Percentiles rank a stretch among this genome's conserved stretches.
phyloP scores from a whole-genome alignment of 2,113 vertebrate species.

The Paradisaea rubra region DNA sequence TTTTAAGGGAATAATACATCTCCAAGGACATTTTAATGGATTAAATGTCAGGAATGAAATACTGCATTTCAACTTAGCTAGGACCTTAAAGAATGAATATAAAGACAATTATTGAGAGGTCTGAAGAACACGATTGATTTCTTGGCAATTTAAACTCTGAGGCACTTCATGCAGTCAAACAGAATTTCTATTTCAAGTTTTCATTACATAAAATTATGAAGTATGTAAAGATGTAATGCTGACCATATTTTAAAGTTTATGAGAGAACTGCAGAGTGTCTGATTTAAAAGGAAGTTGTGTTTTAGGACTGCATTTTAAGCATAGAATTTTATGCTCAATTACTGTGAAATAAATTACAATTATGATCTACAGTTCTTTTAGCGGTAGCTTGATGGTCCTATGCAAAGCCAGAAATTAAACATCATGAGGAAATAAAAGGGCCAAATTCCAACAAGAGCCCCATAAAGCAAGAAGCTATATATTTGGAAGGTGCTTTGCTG shows the following conservation, averaged over 20 bases:
- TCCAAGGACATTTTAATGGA: conserved; percentile 66
- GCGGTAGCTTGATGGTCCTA: not conserved
- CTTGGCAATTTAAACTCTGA: not conserved
- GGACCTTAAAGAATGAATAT: conserved; percentile 44
- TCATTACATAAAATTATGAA: not conserved
- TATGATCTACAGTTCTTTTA: not conserved
- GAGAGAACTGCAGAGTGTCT: not conserved
- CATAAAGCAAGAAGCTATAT: not conserved
- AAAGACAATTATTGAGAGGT: conserved; percentile 49
- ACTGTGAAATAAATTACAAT: not conserved
- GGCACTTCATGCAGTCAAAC: not conserved
- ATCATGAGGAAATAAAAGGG: not conserved
- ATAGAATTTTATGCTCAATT: not conserved
- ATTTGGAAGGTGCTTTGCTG: not conserved
- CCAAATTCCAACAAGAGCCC: not conserved
- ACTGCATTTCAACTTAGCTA: conserved; percentile 58
- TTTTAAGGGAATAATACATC: conserved; percentile 69
- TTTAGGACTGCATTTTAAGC: not conserved
- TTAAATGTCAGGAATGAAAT: conserved; percentile 74
- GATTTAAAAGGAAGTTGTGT: not conserved
- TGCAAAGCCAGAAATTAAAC: not conserved
- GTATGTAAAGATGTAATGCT: not conserved
- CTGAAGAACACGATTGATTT: conserved; percentile 41
- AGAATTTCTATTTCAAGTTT: not conserved
- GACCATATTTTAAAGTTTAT: not conserved